Evolutionary conservation across 2,113 vertebrate genomes (phyloP).

Genomic region (Epinephelus lanceolatus): DNA sequence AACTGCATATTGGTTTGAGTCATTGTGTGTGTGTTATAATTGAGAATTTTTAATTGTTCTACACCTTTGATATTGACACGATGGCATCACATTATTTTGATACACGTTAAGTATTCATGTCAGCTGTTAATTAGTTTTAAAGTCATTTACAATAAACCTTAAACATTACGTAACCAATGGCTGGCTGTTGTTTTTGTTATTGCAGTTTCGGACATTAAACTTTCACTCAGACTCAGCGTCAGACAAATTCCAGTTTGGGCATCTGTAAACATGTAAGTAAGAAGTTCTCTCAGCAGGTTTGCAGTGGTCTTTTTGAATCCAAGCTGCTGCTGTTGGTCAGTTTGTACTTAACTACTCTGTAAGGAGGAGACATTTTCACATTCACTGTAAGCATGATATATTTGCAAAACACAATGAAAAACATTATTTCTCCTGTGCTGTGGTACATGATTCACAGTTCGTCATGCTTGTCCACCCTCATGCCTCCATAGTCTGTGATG

Average conservation of each 20-base stretch:
- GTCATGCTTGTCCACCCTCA: constrained; percentile 74
- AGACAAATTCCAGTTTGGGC: not conserved
- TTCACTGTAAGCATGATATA: not conserved
- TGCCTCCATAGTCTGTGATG: constrained; percentile 83
- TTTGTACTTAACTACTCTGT: not conserved
- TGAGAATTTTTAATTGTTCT: not conserved
- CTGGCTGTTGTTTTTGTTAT: not conserved
- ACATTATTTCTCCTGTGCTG: not conserved
- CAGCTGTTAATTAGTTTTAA: not conserved
- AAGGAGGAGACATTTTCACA: too few relatives aligned
- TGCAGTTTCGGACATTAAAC: not conserved
- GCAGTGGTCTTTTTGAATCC: not conserved
- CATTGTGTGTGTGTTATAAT: not conserved
- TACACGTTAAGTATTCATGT: not conserved
- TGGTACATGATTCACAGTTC: constrained; percentile 70
- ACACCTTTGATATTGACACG: not conserved
- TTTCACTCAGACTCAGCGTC: not conserved
- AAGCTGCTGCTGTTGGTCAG: not conserved
- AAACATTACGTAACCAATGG: not conserved
- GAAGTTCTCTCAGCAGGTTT: too few relatives aligned
- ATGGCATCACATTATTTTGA: not conserved
- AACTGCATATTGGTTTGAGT: not conserved
- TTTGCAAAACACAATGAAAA: not conserved
- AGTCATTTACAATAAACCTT: not conserved
- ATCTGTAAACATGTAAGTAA: not conserved